Evolutionary conservation across 2,797 vertebrate species (phyloP), one percentile per base, ranked within the genome.

Genomic region (Melanotaenia pygmaea): DNA sequence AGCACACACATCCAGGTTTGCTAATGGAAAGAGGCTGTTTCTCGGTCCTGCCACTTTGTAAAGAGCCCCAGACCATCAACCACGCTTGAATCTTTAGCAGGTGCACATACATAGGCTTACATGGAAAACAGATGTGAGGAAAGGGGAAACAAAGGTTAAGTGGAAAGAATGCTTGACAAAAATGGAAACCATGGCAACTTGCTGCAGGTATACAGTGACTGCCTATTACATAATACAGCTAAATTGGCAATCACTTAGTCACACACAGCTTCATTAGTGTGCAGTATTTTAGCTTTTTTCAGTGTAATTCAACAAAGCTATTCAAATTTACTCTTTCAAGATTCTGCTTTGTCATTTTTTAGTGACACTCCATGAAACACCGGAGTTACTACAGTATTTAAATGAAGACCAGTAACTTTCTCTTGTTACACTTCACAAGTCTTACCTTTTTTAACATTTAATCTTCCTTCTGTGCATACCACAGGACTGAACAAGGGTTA

Each of bases 81-180:
- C 65, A 64, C 7, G 70, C 89, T 92, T 92, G 92, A 90, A 91
- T 93, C 91, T 93, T 89, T 70, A 67, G 83, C 93, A 92, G 91
- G 90, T 91, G 88, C 83, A 86, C 82, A 81, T 85, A 88, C 70
- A 69, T 69, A 20, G 60, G 59, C 68, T 64, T 68, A 63, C 65
- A 69, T 51, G 63, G 71, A 82, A 80, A 80, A 86, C 18, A 83
- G 65, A 79, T 72, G 37, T 6, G 69, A 71, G 58, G 64, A 73
- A 64, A 28, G 16, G 24, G 64, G 64, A 63, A 79, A 84, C 75
- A 88, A 81, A 88, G 80, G 81, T 89, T 87, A 90, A 88, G 79
- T 89, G 84, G 82, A 73, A 79, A 78, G 62, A 76, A 67, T 10
- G 20, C 75, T 74, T 85, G 43, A 43, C 60, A 28, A 81, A 74